These are phyloP conservation scores for Chlorops oryzae DNA, from an alignment of 1,140 invertebrate species.

Conservation along the genomic window DNA sequence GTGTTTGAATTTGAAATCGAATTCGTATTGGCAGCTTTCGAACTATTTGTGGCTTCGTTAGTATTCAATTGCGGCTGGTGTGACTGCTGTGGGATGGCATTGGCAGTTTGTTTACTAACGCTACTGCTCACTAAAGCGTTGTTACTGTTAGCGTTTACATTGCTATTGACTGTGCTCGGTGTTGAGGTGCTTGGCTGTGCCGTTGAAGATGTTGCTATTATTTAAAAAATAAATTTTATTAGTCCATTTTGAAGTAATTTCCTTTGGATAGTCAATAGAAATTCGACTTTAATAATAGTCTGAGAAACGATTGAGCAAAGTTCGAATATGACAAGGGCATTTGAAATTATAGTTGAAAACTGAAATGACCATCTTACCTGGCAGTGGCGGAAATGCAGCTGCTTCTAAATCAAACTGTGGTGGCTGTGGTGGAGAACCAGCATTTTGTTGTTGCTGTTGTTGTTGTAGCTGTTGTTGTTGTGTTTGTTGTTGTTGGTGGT, in stretches of 20 bases:
- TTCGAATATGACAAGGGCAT: too few species aligned
- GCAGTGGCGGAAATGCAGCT: conserved; percentile 74
- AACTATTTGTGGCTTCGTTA: conserved; percentile 4
- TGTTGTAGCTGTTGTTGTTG: conserved; percentile 39
- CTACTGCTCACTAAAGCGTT: neutral
- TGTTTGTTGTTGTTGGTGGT: conserved; percentile 20
- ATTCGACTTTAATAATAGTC: too few species aligned
- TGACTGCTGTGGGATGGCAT: conserved; percentile 11
- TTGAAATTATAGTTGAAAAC: too few species aligned
- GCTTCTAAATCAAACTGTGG: conserved; percentile 75
- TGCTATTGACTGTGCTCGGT: conserved; percentile 18
- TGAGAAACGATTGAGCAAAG: too few species aligned
- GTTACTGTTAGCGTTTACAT: conserved; percentile 12
- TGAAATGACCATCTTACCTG: conserved; percentile 52
- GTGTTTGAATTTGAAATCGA: too few species aligned
- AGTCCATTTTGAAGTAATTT: too few species aligned
- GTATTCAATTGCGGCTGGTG: conserved; percentile 17
- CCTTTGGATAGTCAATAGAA: too few species aligned
- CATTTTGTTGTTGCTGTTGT: conserved; percentile 32
- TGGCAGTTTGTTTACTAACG: conserved; percentile 19
- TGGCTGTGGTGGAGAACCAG: conserved; percentile 32
- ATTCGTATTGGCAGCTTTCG: neutral
- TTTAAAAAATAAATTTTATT: conserved; percentile 28
- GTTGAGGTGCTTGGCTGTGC: conserved; percentile 20
- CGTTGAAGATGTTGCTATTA: conserved; percentile 23